Evolutionary conservation across 2,113 vertebrate genomes (phyloP).

Genomic region (Machaerirhynchus nigripectus): DNA sequence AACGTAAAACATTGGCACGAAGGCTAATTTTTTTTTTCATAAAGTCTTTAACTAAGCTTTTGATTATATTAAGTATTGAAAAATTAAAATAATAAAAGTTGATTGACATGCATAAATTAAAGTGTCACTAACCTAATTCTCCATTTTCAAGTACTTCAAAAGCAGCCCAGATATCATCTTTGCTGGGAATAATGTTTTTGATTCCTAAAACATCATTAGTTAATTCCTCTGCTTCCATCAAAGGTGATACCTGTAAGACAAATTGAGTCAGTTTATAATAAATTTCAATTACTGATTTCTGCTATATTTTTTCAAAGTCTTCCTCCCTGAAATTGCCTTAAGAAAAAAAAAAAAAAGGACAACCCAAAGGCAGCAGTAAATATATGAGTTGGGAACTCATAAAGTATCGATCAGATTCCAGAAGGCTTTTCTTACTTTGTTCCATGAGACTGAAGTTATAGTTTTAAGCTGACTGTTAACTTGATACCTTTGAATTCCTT

Average conservation of each 20-base stretch:
- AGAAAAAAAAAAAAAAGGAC: neutral
- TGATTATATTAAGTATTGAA: neutral
- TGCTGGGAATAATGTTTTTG: constrained; percentile 75
- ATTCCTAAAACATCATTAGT: constrained; percentile 81
- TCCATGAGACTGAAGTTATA: neutral
- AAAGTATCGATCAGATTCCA: neutral
- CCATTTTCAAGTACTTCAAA: constrained; percentile 96
- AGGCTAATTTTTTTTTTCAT: neutral
- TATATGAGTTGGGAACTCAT: neutral
- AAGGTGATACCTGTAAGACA: constrained; percentile 84
- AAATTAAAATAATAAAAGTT: neutral
- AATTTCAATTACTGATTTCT: neutral
- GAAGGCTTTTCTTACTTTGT: neutral
- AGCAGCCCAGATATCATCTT: constrained; percentile 83
- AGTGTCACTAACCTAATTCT: constrained; percentile 84
- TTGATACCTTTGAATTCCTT: neutral
- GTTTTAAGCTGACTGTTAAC: neutral
- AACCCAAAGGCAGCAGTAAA: neutral
- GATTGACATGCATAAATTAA: neutral
- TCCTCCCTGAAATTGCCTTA: neutral
- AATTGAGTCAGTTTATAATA: neutral
- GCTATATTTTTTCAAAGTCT: neutral
- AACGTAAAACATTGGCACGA: neutral
- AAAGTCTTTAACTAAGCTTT: neutral
- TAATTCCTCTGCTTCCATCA: constrained; percentile 86